Percentiles rank a stretch among this genome's conserved stretches.
These are phyloP conservation scores for Phorcus lineatus DNA, from an alignment of 2,888 invertebrate species.

Conservation along the genomic window DNA sequence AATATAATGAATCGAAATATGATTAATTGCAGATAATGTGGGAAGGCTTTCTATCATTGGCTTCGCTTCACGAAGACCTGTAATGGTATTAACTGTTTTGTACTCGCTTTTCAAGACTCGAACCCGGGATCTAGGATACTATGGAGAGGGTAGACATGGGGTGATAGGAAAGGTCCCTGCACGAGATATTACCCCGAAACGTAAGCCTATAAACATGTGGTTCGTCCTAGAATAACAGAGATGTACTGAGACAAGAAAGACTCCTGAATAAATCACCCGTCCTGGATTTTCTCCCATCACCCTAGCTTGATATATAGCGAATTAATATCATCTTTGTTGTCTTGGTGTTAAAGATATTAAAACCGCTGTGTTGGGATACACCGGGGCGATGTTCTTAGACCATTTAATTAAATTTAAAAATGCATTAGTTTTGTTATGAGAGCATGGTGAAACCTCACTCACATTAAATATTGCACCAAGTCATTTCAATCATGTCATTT, in stretches of 20 bases:
- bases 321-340: neutral
- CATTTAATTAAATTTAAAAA: constrained; percentile 17
- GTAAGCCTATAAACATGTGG: constrained; percentile 11
- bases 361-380: neutral
- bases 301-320: constrained; percentile 1
- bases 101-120: neutral
- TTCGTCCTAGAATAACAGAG: neutral
- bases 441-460: neutral
- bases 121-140: neutral
- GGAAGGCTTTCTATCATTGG: neutral
- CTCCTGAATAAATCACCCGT: neutral
- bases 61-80: neutral
- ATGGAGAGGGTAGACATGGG: neutral
- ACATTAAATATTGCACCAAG: neutral
- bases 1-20: neutral
- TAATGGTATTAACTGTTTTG: constrained; percentile 15
- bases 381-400: neutral
- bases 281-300: neutral
- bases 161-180: neutral
- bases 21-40: neutral
- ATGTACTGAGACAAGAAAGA: neutral
- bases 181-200: neutral
- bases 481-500: neutral
- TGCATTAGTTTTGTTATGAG: constrained; percentile 1
- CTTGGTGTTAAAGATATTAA: neutral